These are phyloP conservation scores for Suillia variegata DNA, from an alignment of 2,888 invertebrate species.

Conservation along the genomic window DNA sequence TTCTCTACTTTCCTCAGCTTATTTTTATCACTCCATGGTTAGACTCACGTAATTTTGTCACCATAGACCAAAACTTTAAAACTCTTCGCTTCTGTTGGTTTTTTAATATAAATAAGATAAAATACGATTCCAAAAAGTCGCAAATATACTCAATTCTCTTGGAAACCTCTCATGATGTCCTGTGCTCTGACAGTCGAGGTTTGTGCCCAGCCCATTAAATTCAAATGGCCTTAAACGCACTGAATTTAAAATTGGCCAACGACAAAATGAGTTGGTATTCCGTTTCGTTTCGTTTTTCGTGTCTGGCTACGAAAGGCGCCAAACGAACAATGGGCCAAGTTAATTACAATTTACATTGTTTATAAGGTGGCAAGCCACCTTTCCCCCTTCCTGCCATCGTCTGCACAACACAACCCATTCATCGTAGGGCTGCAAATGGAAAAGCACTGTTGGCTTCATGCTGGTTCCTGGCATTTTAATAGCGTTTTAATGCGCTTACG, in stretches of 20 bases:
- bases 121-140: background rate
- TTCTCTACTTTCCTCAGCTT: no score
- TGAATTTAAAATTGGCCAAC: background rate
- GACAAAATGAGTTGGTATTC: background rate
- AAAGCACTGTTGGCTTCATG: background rate
- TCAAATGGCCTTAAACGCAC: background rate
- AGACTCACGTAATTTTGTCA: no score
- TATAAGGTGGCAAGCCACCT: slow-evolving; percentile 22
- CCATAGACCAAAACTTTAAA: no score
- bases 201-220: no score
- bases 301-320: slow-evolving; percentile 9
- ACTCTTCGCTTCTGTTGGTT: background rate
- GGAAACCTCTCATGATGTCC: no score
- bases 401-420: no score
- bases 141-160: no score
- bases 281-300: background rate
- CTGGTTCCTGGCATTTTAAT: background rate
- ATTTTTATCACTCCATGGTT: no score
- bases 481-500: background rate
- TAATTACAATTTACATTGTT: slow-evolving; percentile 52
- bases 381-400: background rate
- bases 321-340: slow-evolving; percentile 36
- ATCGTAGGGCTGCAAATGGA: background rate
- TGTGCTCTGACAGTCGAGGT: no score
- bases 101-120: background rate